A percentile compares a stretch with the other conserved stretches of the same genome.
Conservation (phyloP, 2,113 vertebrate genomes). For the Mustela lutreola region DNA sequence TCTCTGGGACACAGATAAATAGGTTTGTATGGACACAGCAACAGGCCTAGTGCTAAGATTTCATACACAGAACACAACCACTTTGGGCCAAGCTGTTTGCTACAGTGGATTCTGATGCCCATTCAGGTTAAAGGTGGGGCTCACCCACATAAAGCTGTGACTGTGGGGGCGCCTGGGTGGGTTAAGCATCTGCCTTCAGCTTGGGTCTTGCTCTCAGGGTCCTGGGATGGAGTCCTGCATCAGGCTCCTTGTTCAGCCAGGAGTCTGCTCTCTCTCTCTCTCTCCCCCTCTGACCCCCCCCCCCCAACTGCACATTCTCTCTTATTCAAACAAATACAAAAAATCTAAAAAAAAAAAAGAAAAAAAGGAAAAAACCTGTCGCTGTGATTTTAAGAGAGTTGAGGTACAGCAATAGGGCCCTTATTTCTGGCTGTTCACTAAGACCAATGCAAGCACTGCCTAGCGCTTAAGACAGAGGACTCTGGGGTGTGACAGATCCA, state of each 20-base stretch:
- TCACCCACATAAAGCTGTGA: not conserved
- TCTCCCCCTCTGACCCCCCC: too few species aligned
- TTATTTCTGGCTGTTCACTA: not conserved
- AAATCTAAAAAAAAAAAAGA: too few species aligned
- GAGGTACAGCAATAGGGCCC: not conserved
- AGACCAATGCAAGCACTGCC: not conserved
- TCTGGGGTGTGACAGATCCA: not conserved
- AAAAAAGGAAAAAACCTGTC: not conserved
- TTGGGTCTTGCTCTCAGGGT: too few species aligned
- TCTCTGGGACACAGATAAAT: not conserved
- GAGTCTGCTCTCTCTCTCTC: too few species aligned
- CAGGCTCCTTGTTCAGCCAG: too few species aligned
- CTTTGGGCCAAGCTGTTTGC: not conserved
- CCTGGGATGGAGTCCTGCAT: too few species aligned
- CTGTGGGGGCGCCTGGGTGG: not conserved
- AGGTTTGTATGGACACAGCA: not conserved
- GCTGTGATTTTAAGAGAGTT: not conserved
- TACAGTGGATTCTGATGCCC: not conserved
- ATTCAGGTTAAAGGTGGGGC: not conserved
- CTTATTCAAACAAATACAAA: too few species aligned
- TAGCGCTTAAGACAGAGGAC: not conserved
- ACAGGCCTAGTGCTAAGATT: not conserved
- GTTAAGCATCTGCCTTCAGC: too few species aligned
- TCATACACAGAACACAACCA: not conserved
- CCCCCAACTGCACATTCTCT: too few species aligned